A percentile compares a stretch with the other conserved stretches of the same genome.
These are phyloP conservation scores for Thunnus maccoyii DNA, from an alignment of 2,113 vertebrate species.

Conservation along the genomic window DNA sequence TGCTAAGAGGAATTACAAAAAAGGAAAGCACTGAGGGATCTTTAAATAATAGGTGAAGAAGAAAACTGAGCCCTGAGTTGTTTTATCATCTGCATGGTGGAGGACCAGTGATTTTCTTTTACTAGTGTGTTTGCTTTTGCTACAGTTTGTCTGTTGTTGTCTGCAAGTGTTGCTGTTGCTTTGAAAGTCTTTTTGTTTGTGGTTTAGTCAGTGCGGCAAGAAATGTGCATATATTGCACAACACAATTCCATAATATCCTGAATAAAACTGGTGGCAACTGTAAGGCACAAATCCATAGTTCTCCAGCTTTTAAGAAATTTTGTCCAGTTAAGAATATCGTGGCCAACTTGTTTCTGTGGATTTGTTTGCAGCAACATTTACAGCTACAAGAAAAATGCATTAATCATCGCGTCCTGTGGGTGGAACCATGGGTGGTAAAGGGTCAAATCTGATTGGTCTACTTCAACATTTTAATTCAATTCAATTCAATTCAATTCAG, in stretches of 20 bases:
- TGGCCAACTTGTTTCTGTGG: not conserved
- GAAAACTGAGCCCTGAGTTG: conserved; percentile 20
- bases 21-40: conserved; percentile 12
- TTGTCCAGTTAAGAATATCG: not conserved
- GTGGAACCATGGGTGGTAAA: no score
- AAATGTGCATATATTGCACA: not conserved
- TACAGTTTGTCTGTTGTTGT: not conserved
- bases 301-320: not conserved
- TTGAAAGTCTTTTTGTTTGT: conserved; percentile 17
- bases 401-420: no score
- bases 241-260: not conserved
- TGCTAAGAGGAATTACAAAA: conserved; percentile 44
- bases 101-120: conserved; percentile 9
- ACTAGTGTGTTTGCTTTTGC: not conserved
- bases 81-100: conserved; percentile 21
- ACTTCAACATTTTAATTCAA: no score
- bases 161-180: conserved; percentile 11
- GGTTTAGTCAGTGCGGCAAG: conserved; percentile 8
- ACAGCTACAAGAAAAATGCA: not conserved
- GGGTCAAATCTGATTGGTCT: no score
- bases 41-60: conserved; percentile 60
- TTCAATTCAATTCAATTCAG: no score
- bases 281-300: conserved; percentile 21
- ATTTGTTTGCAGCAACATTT: not conserved
- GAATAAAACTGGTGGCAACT: not conserved